Evolutionary conservation across 2,113 vertebrate genomes (phyloP).

Genomic region (Falcunculus frontatus): DNA sequence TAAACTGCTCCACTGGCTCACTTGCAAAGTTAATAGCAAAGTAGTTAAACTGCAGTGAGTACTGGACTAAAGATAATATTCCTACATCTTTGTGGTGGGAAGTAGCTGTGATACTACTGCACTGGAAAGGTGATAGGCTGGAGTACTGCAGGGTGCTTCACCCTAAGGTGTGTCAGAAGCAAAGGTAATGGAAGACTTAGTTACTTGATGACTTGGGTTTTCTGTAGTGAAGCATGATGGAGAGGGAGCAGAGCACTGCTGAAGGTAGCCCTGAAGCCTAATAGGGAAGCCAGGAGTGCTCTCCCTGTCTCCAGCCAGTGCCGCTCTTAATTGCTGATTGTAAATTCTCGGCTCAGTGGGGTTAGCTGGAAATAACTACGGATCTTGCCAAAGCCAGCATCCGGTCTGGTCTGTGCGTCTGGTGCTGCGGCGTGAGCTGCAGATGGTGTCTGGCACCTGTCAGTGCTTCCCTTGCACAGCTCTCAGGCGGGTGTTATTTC

Average conservation of each 20-base stretch:
- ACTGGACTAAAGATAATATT: background rate
- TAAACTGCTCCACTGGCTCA: background rate
- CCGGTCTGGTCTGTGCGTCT: accelerated
- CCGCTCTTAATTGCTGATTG: background rate
- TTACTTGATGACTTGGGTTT: background rate
- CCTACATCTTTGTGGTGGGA: background rate
- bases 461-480: background rate
- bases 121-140: background rate
- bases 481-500: background rate
- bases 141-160: background rate
- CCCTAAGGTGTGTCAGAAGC: background rate
- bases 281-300: background rate
- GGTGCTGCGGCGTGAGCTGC: background rate
- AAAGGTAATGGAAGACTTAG: background rate
- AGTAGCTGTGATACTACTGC: background rate
- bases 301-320: background rate
- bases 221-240: background rate
- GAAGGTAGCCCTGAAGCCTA: background rate
- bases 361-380: background rate
- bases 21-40: background rate
- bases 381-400: background rate
- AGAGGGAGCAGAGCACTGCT: background rate
- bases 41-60: background rate
- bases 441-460: background rate
- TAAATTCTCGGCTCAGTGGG: background rate